These are phyloP conservation scores for Crypturellus tataupa DNA, from an alignment of 2,797 vertebrate species.

Conservation along the genomic window DNA sequence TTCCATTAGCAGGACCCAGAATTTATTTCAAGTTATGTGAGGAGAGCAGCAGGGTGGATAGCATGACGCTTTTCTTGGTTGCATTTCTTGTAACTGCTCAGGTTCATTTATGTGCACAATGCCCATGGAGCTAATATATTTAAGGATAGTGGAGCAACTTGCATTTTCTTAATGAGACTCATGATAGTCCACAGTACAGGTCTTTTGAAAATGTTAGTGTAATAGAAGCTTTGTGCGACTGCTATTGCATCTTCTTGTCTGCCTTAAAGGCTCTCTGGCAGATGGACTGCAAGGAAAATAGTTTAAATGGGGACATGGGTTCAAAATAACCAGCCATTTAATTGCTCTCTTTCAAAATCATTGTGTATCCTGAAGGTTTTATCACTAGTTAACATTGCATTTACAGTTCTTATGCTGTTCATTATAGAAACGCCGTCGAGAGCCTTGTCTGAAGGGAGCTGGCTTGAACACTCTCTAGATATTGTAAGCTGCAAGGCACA, in stretches of 20 bases:
- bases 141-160: slow-evolving; percentile 14
- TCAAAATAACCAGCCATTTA: slow-evolving; percentile 50
- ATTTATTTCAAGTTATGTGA: neutral
- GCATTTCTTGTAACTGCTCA: neutral
- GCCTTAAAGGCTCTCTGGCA: slow-evolving; percentile 61
- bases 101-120: neutral
- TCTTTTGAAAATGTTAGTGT: slow-evolving; percentile 32
- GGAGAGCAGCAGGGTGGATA: neutral
- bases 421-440: slow-evolving; percentile 40
- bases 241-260: neutral
- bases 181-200: neutral
- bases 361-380: slow-evolving; percentile 41
- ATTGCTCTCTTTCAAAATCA: slow-evolving; percentile 39
- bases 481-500: neutral
- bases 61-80: neutral
- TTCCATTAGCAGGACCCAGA: neutral
- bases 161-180: slow-evolving; percentile 37
- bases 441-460: slow-evolving; percentile 51
- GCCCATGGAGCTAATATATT: slow-evolving; percentile 25
- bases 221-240: slow-evolving; percentile 8
- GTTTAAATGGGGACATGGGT: slow-evolving; percentile 29
- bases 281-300: slow-evolving; percentile 17
- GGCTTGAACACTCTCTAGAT: neutral
- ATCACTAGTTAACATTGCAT: slow-evolving; percentile 38
- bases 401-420: slow-evolving; percentile 56